Percentiles rank a stretch among this genome's conserved stretches.
Conservation (phyloP, 2,888 invertebrate genomes). For the Lissocephala sabroskyi region DNA sequence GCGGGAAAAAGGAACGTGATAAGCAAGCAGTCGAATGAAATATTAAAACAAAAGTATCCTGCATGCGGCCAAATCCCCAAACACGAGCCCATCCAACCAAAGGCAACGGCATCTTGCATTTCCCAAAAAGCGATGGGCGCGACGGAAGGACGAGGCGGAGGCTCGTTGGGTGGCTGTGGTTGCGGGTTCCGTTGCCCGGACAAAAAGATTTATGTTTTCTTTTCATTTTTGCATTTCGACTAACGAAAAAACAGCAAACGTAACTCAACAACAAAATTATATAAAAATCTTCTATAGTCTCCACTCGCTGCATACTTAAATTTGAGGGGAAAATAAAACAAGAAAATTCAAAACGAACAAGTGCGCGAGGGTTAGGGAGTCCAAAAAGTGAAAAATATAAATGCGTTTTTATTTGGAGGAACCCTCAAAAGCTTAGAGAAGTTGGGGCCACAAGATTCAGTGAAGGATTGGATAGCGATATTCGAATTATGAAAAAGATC, state of each 20-base stretch:
- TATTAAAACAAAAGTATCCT: constrained; percentile 17
- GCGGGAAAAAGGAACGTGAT: constrained; percentile 35
- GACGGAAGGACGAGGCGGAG: background rate
- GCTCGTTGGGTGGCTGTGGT: background rate
- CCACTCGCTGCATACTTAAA: constrained; percentile 47
- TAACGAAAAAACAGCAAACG: constrained; percentile 21
- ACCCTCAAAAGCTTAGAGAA: too few species aligned
- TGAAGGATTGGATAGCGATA: too few species aligned
- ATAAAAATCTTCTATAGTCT: constrained; percentile 53
- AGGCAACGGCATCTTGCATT: constrained; percentile 40
- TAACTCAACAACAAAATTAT: constrained; percentile 67
- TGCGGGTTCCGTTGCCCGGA: too few species aligned
- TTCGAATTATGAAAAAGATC: too few species aligned
- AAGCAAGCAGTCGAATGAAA: constrained; percentile 12
- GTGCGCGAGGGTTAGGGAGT: constrained; percentile 34
- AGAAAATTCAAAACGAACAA: constrained; percentile 26
- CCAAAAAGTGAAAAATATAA: too few species aligned
- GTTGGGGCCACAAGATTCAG: too few species aligned
- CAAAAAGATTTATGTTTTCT: constrained; percentile 51
- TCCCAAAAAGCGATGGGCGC: constrained; percentile 6
- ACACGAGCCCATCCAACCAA: constrained; percentile 9
- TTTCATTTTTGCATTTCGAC: constrained; percentile 34
- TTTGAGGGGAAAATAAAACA: constrained; percentile 28
- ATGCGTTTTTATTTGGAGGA: too few species aligned
- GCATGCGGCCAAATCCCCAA: constrained; percentile 23